Percentiles rank a stretch among this genome's conserved stretches.
These are phyloP conservation scores for Kryptolebias ocellatus DNA, from an alignment of 2,797 vertebrate genomes.

Conservation along the genomic window DNA sequence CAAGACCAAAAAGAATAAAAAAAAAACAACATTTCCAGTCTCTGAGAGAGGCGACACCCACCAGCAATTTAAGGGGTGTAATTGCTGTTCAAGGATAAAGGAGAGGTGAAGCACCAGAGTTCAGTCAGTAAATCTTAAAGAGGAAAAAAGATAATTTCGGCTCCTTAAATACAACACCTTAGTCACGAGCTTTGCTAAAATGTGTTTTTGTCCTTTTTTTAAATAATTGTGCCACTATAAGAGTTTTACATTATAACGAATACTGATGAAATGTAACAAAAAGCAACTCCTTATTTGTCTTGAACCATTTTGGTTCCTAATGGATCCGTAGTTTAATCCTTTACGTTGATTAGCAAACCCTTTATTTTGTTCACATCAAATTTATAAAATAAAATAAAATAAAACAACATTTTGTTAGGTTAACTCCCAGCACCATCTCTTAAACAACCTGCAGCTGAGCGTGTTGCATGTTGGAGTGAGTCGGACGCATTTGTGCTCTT, in stretches of 20 bases:
- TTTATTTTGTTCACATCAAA: too few relatives aligned
- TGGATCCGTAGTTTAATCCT: too few relatives aligned
- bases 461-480: conserved; percentile 32
- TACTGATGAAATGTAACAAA: too few relatives aligned
- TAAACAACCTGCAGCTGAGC: conserved; percentile 17
- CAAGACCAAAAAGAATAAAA: conserved; percentile 61
- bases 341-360: too few relatives aligned
- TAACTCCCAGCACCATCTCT: too few relatives aligned
- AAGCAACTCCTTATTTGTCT: too few relatives aligned
- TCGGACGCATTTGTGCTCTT: conserved; percentile 38
- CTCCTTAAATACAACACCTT: conserved; percentile 54
- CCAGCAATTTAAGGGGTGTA: conserved; percentile 94
- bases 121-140: conserved; percentile 83
- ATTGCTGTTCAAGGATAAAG: conserved; percentile 89
- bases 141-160: conserved; percentile 56
- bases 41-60: conserved; percentile 90
- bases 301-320: too few relatives aligned
- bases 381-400: too few relatives aligned
- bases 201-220: conserved; percentile 18
- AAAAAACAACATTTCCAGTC: conserved; percentile 85
- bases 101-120: conserved; percentile 83
- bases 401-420: too few relatives aligned
- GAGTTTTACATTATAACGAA: background rate
- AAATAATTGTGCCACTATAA: background rate
- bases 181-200: conserved; percentile 36